phyloP scores from a whole-genome alignment of 2,113 vertebrate genomes.

The Bambusicola thoracicus region DNA sequence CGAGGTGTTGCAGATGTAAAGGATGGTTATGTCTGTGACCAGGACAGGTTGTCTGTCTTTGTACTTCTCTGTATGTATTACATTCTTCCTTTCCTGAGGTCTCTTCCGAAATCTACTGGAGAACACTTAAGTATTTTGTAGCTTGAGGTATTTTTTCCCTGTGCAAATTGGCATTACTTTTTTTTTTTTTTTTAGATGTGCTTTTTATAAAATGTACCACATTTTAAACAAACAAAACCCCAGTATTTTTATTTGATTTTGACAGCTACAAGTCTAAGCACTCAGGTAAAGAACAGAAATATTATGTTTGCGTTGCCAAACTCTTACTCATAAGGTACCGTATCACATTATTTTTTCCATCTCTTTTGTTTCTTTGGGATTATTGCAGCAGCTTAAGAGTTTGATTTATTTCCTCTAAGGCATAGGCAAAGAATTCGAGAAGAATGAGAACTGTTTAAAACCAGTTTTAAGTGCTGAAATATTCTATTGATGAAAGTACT shows the following conservation, averaged over 20 bases:
- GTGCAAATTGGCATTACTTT: not conserved
- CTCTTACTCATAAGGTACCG: not conserved
- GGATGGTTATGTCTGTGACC: accelerated
- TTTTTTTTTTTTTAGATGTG: too few species aligned
- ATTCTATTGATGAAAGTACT: slow-evolving; percentile 23
- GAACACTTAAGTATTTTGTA: not conserved
- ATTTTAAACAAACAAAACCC: not conserved
- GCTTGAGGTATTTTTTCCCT: not conserved
- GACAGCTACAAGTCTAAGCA: slow-evolving; percentile 11
- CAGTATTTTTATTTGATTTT: not conserved
- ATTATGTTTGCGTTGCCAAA: slow-evolving; percentile 9
- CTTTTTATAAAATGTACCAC: not conserved
- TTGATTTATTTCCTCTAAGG: slow-evolving; percentile 25
- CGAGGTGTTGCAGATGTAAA: accelerated
- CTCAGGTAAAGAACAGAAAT: slow-evolving; percentile 5
- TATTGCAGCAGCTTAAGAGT: slow-evolving; percentile 3
- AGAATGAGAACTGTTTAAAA: slow-evolving; percentile 21
- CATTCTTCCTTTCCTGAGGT: not conserved
- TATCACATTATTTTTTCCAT: slow-evolving; percentile 27
- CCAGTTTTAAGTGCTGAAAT: slow-evolving; percentile 13
- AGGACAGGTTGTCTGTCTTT: not conserved
- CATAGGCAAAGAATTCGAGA: not conserved
- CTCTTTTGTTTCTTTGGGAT: slow-evolving; percentile 39
- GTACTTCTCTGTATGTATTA: accelerated
- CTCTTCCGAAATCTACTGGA: not conserved